Evolutionary conservation across 2,797 vertebrate species (phyloP).

Genomic region (Geotria australis): DNA sequence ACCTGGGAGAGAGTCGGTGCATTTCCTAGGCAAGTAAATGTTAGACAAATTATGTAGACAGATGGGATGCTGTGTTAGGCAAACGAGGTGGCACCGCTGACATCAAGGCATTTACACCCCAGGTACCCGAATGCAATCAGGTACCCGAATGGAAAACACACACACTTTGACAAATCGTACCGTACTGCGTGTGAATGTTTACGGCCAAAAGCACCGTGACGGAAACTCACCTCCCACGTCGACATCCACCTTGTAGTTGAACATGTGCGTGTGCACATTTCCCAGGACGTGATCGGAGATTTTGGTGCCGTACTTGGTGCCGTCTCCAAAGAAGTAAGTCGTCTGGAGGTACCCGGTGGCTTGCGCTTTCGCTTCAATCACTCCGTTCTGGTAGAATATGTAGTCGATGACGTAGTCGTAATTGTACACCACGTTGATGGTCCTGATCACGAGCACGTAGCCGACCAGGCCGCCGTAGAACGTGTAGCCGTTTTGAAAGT

Average conservation of each 20-base stretch:
- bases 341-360: conserved; percentile 61
- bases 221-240: conserved; percentile 39
- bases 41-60: no score
- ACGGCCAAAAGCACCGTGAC: no score
- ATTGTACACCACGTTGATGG: conserved; percentile 67
- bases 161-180: no score
- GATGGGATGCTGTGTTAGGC: no score
- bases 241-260: conserved; percentile 70
- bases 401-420: conserved; percentile 94
- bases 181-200: no score
- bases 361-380: conserved; percentile 48
- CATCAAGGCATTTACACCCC: no score
- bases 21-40: no score
- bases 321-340: conserved; percentile 46
- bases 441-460: conserved; percentile 39
- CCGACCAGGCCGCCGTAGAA: conserved; percentile 51
- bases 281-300: conserved; percentile 42
- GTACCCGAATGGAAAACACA: no score
- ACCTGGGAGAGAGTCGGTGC: no score
- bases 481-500: conserved; percentile 33
- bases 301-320: conserved; percentile 29
- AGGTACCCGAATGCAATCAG: no score
- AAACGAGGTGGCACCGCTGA: no score
- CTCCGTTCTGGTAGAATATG: conserved; percentile 51
- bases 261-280: conserved; percentile 68